Percentiles rank a stretch among this genome's conserved stretches.
Conservation (phyloP, 1,140 invertebrate species). For the Brachionus rotundiformis region DNA sequence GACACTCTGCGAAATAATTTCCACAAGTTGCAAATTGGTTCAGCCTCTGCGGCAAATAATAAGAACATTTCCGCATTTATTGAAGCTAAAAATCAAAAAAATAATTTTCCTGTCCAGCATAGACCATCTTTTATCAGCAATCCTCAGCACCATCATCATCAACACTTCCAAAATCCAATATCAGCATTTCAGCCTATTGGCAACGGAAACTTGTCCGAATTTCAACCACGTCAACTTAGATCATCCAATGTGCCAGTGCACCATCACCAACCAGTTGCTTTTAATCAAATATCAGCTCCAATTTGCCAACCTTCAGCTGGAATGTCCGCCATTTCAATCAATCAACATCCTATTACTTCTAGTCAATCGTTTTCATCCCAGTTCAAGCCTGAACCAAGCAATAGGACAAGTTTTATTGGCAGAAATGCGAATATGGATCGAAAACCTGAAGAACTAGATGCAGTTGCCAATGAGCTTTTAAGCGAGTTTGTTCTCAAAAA, state of each 20-base stretch:
- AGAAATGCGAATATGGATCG: constrained; percentile 33
- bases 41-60: not conserved
- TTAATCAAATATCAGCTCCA: constrained; percentile 15
- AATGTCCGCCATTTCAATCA: constrained; percentile 7
- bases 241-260: not conserved
- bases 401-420: constrained; percentile 22
- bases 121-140: constrained; percentile 36
- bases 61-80: not conserved
- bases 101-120: constrained; percentile 3
- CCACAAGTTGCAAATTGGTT: constrained; percentile 27
- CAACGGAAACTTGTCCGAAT: constrained; percentile 1
- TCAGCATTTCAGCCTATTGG: constrained; percentile 19
- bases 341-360: constrained; percentile 44
- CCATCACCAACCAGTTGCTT: constrained; percentile 2
- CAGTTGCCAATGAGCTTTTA: constrained; percentile 44
- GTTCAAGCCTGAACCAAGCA: constrained; percentile 15
- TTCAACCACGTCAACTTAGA: constrained; percentile 10
- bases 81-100: constrained; percentile 1
- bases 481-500: constrained; percentile 50
- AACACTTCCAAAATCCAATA: constrained; percentile 20
- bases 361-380: constrained; percentile 49
- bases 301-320: constrained; percentile 38
- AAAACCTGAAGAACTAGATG: constrained; percentile 44
- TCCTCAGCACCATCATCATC: constrained; percentile 15
- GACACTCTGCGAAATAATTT: constrained; percentile 69